Evolutionary conservation across 2,113 vertebrate genomes (phyloP), one percentile per base, ranked within the genome.

Genomic region (Grallaria varia): DNA sequence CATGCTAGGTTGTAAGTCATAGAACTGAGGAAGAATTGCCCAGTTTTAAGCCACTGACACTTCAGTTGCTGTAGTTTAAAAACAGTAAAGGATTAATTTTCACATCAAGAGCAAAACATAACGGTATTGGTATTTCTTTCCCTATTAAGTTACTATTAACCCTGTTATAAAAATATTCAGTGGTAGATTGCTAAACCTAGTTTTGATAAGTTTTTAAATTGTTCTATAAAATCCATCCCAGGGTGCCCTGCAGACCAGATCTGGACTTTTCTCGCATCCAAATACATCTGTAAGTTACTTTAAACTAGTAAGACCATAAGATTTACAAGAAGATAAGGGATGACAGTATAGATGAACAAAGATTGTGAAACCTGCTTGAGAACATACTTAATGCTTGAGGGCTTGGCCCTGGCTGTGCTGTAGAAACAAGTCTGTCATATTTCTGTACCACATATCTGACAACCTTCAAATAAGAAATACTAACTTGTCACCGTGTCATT

Each of bases 21-120:
- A 60, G 99, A 99, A 97, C 98, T 99, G 87, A 99, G 98, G 97
- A 99, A 99, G 98, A 99, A 99, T 95, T 99, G 99, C 78, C 99
- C 99, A 50, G 99, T 99, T 98, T 99, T 99, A 98, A 99, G 98
- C 99, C 99, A 99, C 67, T 99, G 99, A 98, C 98, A 99, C 94
- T 99, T 99, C 59, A 99, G 98, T 91, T 99, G 99, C 99, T 99
- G 96, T 76, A 92, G 85, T 62, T 93, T 37, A 87, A 97, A 93
- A 93, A 63, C 42, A 95, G 68, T 63, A 84, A 84, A 62, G 37
- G 35, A 40, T 95, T 87, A 96, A 62, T 45, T 89, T 74, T 94
- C 39, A 84, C 42, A 93, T 52, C 31, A 84, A 47, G 39, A 74
- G 33, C 90, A 89, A 89, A 93, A 89, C 52, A 40, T 31, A 40